Evolutionary conservation across 2,113 vertebrate species (phyloP).

Genomic region (Scomber colias): DNA sequence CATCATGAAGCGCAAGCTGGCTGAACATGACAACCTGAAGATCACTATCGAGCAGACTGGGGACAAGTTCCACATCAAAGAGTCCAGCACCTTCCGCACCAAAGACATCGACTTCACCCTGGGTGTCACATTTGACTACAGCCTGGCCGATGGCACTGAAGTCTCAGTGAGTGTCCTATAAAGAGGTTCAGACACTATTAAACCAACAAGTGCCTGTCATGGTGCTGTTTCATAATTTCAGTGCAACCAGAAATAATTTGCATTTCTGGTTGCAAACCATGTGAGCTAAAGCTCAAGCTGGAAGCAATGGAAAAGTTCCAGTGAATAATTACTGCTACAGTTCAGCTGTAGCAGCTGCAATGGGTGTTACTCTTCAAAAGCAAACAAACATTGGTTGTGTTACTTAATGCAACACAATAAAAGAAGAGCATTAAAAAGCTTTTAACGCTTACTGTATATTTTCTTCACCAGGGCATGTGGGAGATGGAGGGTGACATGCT

Average conservation of each 20-base stretch:
- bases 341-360: not conserved
- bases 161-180: conserved; percentile 82
- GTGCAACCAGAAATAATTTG: not conserved
- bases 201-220: too few relatives aligned
- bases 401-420: not conserved
- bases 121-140: conserved; percentile 88
- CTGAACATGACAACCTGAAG: conserved; percentile 91
- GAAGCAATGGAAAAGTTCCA: conserved; percentile 2
- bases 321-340: not conserved
- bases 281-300: not conserved
- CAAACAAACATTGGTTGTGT: not conserved
- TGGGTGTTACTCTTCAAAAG: not conserved
- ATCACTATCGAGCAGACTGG: conserved; percentile 89
- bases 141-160: conserved; percentile 92
- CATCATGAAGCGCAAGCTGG: conserved; percentile 91
- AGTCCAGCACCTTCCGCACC: conserved; percentile 90
- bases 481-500: conserved; percentile 84
- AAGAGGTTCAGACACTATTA: too few relatives aligned
- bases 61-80: conserved; percentile 90
- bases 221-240: not conserved
- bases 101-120: conserved; percentile 90
- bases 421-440: not conserved
- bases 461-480: conserved; percentile 87
- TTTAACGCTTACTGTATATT: conserved; percentile 3
- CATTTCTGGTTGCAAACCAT: not conserved